Conservation (phyloP, 2,797 vertebrate species). For the Anolis apletophallus region DNA sequence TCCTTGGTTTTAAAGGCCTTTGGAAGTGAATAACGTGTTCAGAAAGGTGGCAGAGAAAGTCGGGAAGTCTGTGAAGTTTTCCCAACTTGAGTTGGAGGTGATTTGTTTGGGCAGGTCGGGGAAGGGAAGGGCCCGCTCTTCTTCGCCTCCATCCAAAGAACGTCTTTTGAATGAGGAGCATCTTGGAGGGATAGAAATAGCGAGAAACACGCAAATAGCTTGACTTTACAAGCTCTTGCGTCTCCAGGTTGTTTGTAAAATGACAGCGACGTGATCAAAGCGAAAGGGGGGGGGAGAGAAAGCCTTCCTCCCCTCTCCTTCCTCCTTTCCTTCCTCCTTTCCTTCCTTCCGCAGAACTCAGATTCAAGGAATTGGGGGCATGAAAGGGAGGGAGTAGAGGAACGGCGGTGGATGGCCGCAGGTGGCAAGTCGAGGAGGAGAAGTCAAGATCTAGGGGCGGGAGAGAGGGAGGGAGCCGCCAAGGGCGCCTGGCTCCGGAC, state of each 20-base stretch:
- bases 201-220: not conserved
- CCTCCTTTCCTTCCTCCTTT: not conserved
- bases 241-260: slow-evolving; percentile 49
- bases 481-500: not conserved
- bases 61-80: not conserved
- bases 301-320: not conserved
- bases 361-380: slow-evolving; percentile 2
- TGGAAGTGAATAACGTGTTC: not conserved
- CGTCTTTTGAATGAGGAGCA: not conserved
- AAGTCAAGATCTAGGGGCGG: not conserved
- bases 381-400: not conserved
- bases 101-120: not conserved
- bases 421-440: slow-evolving; percentile 3
- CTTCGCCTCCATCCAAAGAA: not conserved
- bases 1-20: not conserved
- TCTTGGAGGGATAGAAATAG: slow-evolving; percentile 11
- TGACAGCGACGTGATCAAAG: slow-evolving; percentile 33
- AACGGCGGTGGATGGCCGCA: not conserved
- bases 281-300: not conserved
- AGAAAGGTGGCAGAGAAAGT: not conserved
- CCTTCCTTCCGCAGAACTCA: slow-evolving; percentile 30
- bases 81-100: not conserved
- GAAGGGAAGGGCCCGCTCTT: not conserved
- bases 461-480: not conserved
- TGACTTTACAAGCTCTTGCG: not conserved